phyloP scores from a whole-genome alignment of 2,888 invertebrate genomes.

The Synergus itoensis region DNA sequence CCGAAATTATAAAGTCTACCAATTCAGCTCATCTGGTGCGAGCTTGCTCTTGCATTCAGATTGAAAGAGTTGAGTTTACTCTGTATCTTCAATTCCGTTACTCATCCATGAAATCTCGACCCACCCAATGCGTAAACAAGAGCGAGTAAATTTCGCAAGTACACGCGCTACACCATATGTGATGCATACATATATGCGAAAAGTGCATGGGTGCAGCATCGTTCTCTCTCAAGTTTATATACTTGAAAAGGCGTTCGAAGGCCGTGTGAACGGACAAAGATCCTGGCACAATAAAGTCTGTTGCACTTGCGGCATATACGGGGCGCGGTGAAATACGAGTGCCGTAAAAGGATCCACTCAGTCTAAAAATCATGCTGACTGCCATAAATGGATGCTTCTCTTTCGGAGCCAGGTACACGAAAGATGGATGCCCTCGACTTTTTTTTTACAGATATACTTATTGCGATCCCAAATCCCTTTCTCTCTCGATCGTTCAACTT shows the following conservation, averaged over 20 bases:
- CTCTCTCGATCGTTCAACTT: not conserved
- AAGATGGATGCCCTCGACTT: not conserved
- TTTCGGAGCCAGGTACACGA: not conserved
- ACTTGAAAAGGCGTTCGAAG: slow-evolving; percentile 36
- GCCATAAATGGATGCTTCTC: slow-evolving; percentile 25
- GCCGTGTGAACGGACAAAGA: slow-evolving; percentile 40
- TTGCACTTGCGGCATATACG: slow-evolving; percentile 33
- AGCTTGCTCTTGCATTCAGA: not conserved
- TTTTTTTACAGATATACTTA: not conserved
- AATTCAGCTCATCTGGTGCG: not conserved
- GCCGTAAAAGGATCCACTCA: slow-evolving; percentile 31
- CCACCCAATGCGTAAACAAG: slow-evolving; percentile 23
- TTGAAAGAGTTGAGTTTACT: no score
- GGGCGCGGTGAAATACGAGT: not conserved
- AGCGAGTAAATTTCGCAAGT: slow-evolving; percentile 2
- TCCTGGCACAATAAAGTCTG: slow-evolving; percentile 36
- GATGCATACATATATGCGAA: not conserved
- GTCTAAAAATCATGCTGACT: slow-evolving; percentile 22
- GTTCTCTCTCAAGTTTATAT: slow-evolving; percentile 20
- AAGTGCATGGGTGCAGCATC: slow-evolving; percentile 37
- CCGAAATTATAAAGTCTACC: not conserved
- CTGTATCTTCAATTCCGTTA: not conserved
- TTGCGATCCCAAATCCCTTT: not conserved
- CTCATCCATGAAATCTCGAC: slow-evolving; percentile 5
- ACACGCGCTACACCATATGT: not conserved